phyloP scores from a whole-genome alignment of 2,797 vertebrate genomes.

The Lacerta bilineata region DNA sequence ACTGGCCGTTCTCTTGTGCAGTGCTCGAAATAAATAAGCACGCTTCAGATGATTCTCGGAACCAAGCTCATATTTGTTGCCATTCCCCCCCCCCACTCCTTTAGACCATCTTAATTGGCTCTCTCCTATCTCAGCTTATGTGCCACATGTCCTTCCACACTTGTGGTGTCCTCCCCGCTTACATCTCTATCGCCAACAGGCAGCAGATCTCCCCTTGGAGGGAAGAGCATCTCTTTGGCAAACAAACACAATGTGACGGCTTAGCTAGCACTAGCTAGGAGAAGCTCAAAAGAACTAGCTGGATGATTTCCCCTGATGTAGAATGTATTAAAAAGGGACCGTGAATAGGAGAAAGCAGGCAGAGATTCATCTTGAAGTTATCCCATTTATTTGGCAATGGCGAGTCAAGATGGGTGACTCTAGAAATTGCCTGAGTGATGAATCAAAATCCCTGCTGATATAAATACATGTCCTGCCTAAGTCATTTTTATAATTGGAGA shows the following conservation, averaged over 20 bases:
- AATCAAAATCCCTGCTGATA: slow-evolving; percentile 52
- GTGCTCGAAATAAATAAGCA: background rate
- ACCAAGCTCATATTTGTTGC: background rate
- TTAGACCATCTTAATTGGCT: slow-evolving; percentile 13
- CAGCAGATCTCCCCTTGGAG: background rate
- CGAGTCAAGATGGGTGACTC: background rate
- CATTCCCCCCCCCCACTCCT: background rate
- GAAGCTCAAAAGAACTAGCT: slow-evolving; percentile 35
- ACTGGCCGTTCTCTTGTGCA: background rate
- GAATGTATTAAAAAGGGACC: slow-evolving; percentile 46
- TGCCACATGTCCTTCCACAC: slow-evolving; percentile 27
- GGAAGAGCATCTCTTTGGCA: background rate
- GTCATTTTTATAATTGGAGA: background rate
- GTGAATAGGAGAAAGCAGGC: slow-evolving; percentile 38
- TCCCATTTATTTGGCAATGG: background rate
- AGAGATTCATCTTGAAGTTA: slow-evolving; percentile 39
- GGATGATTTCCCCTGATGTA: slow-evolving; percentile 49
- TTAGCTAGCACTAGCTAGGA: slow-evolving; percentile 30
- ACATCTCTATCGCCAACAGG: background rate
- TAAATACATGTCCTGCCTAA: slow-evolving; percentile 13
- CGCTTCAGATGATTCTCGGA: background rate
- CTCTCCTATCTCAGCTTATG: background rate
- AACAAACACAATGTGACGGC: background rate
- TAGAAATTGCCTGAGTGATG: slow-evolving; percentile 6
- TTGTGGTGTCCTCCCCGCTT: background rate